These are phyloP conservation scores for Chaetops frenatus DNA, from an alignment of 2,113 vertebrate species.

Conservation along the genomic window DNA sequence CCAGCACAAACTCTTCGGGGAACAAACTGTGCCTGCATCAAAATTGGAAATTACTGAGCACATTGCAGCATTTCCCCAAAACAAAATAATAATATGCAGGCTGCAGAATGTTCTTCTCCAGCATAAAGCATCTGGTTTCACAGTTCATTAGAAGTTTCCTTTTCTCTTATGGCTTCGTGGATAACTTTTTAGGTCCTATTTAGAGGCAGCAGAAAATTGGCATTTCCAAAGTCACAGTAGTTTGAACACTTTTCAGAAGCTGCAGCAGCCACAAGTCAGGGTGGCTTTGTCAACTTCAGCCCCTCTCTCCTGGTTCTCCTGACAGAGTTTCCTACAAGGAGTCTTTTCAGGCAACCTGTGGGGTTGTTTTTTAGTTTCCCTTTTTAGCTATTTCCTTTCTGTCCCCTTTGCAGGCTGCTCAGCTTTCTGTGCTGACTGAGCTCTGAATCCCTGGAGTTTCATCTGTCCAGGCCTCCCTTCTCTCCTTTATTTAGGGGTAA, in stretches of 20 bases:
- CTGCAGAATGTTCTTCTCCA: neutral
- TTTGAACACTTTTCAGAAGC: neutral
- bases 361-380: neutral
- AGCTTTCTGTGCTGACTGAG: neutral
- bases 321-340: neutral
- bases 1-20: neutral
- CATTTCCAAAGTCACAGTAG: neutral
- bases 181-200: neutral
- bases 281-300: neutral
- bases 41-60: neutral
- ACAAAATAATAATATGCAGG: neutral
- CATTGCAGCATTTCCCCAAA: neutral
- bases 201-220: neutral
- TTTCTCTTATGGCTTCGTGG: neutral
- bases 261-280: accelerated
- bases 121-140: conserved; percentile 43
- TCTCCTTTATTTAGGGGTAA: neutral
- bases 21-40: neutral
- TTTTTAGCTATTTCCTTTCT: neutral
- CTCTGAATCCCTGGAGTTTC: neutral
- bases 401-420: neutral
- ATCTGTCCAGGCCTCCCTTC: neutral
- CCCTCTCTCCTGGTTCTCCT: neutral
- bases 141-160: conserved; percentile 10
- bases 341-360: neutral